A percentile compares a stretch with the other conserved stretches of the same genome.
These are phyloP conservation scores for Hormiphora californensis DNA, from an alignment of 37 sponge, comb jelly and placozoan species.

Conservation along the genomic window DNA sequence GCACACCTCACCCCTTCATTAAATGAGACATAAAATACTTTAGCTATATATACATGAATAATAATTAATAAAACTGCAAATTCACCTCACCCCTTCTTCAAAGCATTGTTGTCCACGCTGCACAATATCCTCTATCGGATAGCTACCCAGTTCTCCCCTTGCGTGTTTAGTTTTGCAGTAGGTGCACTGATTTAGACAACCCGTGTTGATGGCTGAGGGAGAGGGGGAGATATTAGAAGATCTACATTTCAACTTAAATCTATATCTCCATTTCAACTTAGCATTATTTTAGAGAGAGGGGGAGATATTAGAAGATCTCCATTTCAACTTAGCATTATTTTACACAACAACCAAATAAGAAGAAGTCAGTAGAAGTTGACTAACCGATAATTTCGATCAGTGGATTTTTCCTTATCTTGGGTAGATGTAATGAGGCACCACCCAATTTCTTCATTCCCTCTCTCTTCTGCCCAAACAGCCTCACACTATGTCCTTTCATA, in stretches of 20 bases:
- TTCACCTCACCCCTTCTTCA: constrained; percentile 56
- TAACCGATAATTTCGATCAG: constrained; percentile 78
- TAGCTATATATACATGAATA: background rate
- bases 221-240: no score
- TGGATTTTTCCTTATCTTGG: constrained; percentile 89
- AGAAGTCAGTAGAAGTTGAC: no score
- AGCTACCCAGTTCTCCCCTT: constrained; percentile 87
- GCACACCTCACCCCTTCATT: no score
- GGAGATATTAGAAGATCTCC: no score
- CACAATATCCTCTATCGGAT: constrained; percentile 78
- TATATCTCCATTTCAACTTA: no score
- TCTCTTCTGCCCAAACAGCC: constrained; percentile 67
- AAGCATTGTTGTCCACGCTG: constrained; percentile 75
- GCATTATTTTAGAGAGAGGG: no score
- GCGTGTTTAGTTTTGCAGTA: constrained; percentile 99
- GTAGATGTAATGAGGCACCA: constrained; percentile 78
- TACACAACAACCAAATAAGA: no score
- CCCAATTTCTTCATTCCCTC: constrained; percentile 62
- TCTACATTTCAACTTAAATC: no score
- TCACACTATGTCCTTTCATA: constrained; percentile 79
- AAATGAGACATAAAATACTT: no score
- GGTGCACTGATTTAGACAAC: constrained; percentile 93
- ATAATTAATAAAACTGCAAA: background rate
- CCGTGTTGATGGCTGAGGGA: constrained; percentile 75
- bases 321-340: no score